phyloP scores from a whole-genome alignment of 2,797 vertebrate species.

The Premnoplex brunnescens region DNA sequence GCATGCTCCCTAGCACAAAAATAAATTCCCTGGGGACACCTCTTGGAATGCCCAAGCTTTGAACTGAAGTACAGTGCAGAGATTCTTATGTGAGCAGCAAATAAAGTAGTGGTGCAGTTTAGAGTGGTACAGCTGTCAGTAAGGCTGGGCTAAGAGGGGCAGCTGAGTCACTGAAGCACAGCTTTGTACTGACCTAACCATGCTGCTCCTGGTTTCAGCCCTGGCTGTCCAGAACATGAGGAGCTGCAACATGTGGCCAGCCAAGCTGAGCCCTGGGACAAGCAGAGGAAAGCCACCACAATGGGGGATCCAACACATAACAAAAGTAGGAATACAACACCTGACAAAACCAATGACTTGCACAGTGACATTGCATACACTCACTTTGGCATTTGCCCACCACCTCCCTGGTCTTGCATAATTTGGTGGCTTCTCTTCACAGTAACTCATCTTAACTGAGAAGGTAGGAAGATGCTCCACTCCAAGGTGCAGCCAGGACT shows the following conservation, averaged over 20 bases:
- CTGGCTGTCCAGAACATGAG: not conserved
- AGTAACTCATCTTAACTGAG: accelerated
- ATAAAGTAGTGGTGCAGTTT: not conserved
- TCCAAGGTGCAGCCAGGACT: not conserved
- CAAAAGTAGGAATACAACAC: not conserved
- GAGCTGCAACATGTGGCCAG: accelerated
- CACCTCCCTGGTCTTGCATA: not conserved
- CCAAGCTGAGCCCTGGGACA: not conserved
- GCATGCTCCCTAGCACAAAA: not conserved
- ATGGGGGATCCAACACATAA: accelerated
- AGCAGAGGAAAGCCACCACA: not conserved
- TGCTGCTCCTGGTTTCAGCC: not conserved
- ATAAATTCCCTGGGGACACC: not conserved
- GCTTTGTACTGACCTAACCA: not conserved
- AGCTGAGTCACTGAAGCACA: accelerated
- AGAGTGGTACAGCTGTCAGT: not conserved
- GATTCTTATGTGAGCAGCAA: not conserved
- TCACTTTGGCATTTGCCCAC: not conserved
- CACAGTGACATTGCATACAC: no score
- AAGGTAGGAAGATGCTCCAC: not conserved
- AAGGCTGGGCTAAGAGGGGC: not conserved
- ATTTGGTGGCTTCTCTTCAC: not conserved
- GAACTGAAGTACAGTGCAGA: not conserved
- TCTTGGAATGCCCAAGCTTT: not conserved
- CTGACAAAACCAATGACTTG: not conserved